Percentiles rank a stretch among this genome's conserved stretches.
These are phyloP conservation scores for Timandra comae DNA, from an alignment of 2,888 invertebrate species.

Conservation along the genomic window DNA sequence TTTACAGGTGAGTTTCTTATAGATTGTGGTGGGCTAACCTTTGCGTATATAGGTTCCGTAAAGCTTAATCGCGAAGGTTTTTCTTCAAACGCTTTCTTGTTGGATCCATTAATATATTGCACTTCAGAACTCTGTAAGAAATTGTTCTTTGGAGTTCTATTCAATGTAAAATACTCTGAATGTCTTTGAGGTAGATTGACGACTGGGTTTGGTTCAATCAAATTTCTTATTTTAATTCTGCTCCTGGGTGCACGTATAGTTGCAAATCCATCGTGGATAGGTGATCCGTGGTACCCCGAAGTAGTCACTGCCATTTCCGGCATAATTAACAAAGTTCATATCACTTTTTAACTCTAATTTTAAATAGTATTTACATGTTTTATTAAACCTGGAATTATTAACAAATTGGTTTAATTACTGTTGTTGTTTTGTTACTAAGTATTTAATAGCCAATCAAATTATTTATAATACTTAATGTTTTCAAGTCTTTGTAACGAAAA, in stretches of 20 bases:
- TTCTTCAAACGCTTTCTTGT: constrained; percentile 31
- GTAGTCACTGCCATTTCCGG: constrained; percentile 62
- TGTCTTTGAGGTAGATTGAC: constrained; percentile 68
- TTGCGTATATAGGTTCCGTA: constrained; percentile 69
- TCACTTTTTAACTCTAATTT: background rate
- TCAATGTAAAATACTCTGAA: constrained; percentile 70
- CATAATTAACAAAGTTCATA: constrained; percentile 13
- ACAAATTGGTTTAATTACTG: background rate
- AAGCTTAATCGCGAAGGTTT: constrained; percentile 59
- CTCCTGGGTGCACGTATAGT: constrained; percentile 84
- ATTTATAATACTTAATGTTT: too few relatives aligned
- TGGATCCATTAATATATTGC: constrained; percentile 47
- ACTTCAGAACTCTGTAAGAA: constrained; percentile 62
- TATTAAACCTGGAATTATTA: background rate
- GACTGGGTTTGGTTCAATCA: constrained; percentile 61
- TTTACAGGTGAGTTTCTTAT: constrained; percentile 59
- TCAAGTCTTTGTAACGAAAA: too few relatives aligned
- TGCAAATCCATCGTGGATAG: constrained; percentile 90
- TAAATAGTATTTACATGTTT: too few relatives aligned
- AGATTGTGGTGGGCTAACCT: constrained; percentile 60
- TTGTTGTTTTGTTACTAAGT: too few relatives aligned
- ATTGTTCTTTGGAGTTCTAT: constrained; percentile 59
- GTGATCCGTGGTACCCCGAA: constrained; percentile 68
- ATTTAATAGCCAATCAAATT: too few relatives aligned
- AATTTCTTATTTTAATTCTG: constrained; percentile 66